Conservation (phyloP, 1,140 invertebrate species). For the Ceratina australensis region DNA sequence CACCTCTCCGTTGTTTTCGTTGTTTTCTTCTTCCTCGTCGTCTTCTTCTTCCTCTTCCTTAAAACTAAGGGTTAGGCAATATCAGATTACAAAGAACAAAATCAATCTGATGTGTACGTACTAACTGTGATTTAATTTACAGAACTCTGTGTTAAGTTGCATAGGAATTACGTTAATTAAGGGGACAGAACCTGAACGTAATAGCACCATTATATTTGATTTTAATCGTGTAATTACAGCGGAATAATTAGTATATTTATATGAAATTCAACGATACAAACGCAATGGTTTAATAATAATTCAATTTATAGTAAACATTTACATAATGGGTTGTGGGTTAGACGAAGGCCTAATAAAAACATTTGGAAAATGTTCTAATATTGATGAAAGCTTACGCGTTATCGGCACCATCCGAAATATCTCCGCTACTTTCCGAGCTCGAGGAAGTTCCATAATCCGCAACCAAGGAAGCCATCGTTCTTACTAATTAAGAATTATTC, state of each 20-base stretch:
- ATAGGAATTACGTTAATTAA: neutral
- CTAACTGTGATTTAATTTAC: slow-evolving; percentile 31
- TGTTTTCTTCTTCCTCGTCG: slow-evolving; percentile 55
- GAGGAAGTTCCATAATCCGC: slow-evolving; percentile 82
- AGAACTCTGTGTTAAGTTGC: neutral
- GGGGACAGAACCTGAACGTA: slow-evolving; percentile 7
- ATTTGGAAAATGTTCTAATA: slow-evolving; percentile 14
- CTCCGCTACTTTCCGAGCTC: slow-evolving; percentile 73
- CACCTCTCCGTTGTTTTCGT: slow-evolving; percentile 55
- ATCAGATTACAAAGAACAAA: slow-evolving; percentile 79
- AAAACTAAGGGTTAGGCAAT: slow-evolving; percentile 77
- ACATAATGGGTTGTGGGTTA: slow-evolving; percentile 7
- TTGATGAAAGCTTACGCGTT: slow-evolving; percentile 66
- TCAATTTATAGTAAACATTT: neutral
- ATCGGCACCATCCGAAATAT: slow-evolving; percentile 68
- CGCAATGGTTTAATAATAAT: neutral
- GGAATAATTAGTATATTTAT: neutral
- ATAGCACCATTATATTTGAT: slow-evolving; percentile 5
- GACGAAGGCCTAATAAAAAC: slow-evolving; percentile 17
- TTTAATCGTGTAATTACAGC: neutral
- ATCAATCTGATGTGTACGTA: slow-evolving; percentile 59
- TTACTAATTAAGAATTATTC: slow-evolving; percentile 61
- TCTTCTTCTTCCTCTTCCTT: slow-evolving; percentile 67
- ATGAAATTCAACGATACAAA: neutral
- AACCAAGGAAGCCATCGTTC: slow-evolving; percentile 82